Evolutionary conservation across 2,797 vertebrate genomes (phyloP), one percentile per base, ranked within the genome.

Genomic region (Rhincodon typus): DNA sequence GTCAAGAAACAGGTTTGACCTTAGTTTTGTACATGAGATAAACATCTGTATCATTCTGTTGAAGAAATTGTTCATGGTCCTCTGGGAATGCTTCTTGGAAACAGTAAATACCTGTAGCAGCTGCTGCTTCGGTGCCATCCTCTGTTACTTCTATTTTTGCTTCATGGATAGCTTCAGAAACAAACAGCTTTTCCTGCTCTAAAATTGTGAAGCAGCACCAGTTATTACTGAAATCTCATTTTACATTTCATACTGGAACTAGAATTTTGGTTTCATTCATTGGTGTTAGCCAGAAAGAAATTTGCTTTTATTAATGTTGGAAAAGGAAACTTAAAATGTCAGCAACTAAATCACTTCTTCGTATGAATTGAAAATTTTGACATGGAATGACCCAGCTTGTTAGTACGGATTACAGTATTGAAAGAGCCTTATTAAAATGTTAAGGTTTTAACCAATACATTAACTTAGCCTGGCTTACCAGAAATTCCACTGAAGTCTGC

Each of bases 401-500:
- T 93, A 67, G 10, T 38, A 0, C 25, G 17, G 42, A 12, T 69
- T 23, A 13, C 38, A 69, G 66, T 95, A 72, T 53, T 95, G n/a
- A 46, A 94, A 93, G 6, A 23, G 42, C 53, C 70, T 74, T 50
- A 42, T 67, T 69, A 42, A 67, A 74, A 34, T 57, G 6, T 77
- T 74, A 34, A 34, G 17, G 4, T 27, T 34, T 30, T 34, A 88
- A 57, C 27, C 15, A 5, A 38, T 5, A 6, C 38, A 69, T 46
- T 53, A 30, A 30, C 30, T 21, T 72, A 94, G 57, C 86, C 69
- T 0, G n/a, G 96, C 96, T 96, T 98, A 99, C 98, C 98, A 98
- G 98, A 98, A 97, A 99, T 98, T 96, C 98, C 98, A 86, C 97
- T 98, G 97, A 99, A 99, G 97, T 99, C 98, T 19, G 98, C 98